Base-by-base conservation (phyloP, 2,888 invertebrate genomes). In the Hydriomena furcata region DNA sequence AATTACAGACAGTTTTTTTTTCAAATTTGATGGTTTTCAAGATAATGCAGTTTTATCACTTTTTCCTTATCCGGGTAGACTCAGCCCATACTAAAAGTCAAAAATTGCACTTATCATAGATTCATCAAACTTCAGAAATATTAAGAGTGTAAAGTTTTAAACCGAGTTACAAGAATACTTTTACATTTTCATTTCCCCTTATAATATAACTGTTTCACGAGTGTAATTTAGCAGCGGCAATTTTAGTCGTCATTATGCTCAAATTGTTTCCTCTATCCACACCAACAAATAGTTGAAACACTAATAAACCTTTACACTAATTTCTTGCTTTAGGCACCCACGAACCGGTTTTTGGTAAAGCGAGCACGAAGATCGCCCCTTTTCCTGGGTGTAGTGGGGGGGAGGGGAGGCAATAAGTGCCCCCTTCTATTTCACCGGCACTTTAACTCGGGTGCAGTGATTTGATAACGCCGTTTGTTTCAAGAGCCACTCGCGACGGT, bases 391-490 rank as follows among this genome's bases (percentile, higher is more conserved):
- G 56, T 32, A 43, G 38, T 53, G 44, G 55, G 55, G 43, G 25
- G 35, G 32, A 48, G 66, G 68, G 68, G 69, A 71, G 81, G 82
- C 79, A 84, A 84, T 85, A 86, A 88, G 84, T 82, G 81, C 82
- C 85, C 76, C 84, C 82, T 78, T 78, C 82, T 84, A 84, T 86
- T 88, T 84, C 84, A 84, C 84, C 81, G 86, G 80, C 80, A 82
- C 85, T 86, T 85, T 82, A 86, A 85, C 84, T 82, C 73, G 82
- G 84, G 82, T 84, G 89, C 86, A 87, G 79, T 88, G 89, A 88
- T 89, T 89, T 88, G 88, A 88, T 88, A 89, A 88, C 84, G 79
- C 84, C 86, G 84, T 88, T 88, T 87, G 86, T 87, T 86, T 81
- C 82, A 79, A 88, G 86, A 72, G 75, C 76, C 75, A 75, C 79